A percentile compares a stretch with the other conserved stretches of the same genome.
phyloP scores from a whole-genome alignment of 1,140 invertebrate genomes.

The Orius laevigatus region DNA sequence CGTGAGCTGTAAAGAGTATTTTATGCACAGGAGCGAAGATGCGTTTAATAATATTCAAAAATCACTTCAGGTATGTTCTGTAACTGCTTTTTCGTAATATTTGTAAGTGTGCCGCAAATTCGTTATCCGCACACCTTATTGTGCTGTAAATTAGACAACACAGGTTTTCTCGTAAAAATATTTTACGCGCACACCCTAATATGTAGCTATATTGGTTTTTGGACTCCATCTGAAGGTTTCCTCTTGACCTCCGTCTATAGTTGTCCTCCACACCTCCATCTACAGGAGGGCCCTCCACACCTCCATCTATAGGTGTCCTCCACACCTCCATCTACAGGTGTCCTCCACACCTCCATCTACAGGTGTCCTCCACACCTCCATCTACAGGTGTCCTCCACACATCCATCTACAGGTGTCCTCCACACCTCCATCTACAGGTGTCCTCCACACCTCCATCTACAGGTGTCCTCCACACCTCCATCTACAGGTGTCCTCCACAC shows the following conservation, averaged over 20 bases:
- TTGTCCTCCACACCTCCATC: too few relatives aligned
- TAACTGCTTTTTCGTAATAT: neutral
- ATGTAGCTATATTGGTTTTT: constrained; percentile 8
- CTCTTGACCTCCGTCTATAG: constrained; percentile 1
- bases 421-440: too few relatives aligned
- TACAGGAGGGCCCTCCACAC: too few relatives aligned
- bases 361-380: too few relatives aligned
- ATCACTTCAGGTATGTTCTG: neutral
- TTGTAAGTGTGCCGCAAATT: neutral
- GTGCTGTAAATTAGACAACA: neutral
- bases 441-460: too few relatives aligned
- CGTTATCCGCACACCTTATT: neutral
- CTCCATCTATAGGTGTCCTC: too few relatives aligned
- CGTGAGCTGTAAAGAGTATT: neutral
- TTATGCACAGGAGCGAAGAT: neutral
- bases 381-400: too few relatives aligned
- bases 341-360: too few relatives aligned
- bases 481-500: too few relatives aligned
- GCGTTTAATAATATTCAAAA: neutral
- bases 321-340: too few relatives aligned
- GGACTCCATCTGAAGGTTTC: constrained; percentile 1
- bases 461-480: too few relatives aligned
- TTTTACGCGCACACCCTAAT: neutral
- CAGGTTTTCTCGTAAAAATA: neutral
- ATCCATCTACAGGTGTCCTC: too few relatives aligned